Conservation (phyloP, 2,888 invertebrate genomes). For the Caenorhabditis afra region DNA sequence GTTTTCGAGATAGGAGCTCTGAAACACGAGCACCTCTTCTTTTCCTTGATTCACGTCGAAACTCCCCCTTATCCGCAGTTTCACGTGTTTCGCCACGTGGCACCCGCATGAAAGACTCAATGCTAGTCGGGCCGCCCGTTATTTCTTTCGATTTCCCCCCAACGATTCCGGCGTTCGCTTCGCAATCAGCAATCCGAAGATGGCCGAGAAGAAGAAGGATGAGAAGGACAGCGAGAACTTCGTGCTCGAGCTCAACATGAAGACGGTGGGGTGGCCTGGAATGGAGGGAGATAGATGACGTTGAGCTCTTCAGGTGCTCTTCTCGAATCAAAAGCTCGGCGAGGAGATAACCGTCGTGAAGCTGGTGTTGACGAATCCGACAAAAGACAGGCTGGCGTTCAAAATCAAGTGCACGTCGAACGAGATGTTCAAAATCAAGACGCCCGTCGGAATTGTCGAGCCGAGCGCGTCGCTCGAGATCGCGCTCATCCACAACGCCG, state of each 20-base stretch:
- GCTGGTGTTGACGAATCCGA: conserved; percentile 68
- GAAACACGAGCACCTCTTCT: too few relatives aligned
- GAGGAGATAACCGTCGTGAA: conserved; percentile 56
- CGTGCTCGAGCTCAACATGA: conserved; percentile 20
- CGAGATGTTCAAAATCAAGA: conserved; percentile 68
- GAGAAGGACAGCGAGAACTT: conserved; percentile 42
- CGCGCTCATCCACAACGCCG: conserved; percentile 58
- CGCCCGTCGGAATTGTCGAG: conserved; percentile 62
- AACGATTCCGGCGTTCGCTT: neutral
- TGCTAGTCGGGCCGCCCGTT: too few relatives aligned
- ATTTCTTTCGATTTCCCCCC: too few relatives aligned
- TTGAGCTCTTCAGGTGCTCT: conserved; percentile 52
- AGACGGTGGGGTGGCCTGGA: neutral
- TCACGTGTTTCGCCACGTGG: too few relatives aligned
- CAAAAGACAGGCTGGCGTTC: conserved; percentile 64
- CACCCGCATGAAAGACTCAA: too few relatives aligned
- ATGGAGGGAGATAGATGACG: neutral
- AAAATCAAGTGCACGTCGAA: conserved; percentile 76
- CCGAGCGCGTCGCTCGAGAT: neutral
- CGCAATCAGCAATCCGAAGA: conserved; percentile 4
- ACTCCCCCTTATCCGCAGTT: too few relatives aligned
- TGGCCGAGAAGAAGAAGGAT: conserved; percentile 52
- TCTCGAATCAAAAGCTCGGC: conserved; percentile 65
- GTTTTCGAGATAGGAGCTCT: too few relatives aligned
- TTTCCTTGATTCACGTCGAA: too few relatives aligned